phyloP scores from a whole-genome alignment of 1,140 invertebrate species.

The Pseudobourletiella spinata region DNA sequence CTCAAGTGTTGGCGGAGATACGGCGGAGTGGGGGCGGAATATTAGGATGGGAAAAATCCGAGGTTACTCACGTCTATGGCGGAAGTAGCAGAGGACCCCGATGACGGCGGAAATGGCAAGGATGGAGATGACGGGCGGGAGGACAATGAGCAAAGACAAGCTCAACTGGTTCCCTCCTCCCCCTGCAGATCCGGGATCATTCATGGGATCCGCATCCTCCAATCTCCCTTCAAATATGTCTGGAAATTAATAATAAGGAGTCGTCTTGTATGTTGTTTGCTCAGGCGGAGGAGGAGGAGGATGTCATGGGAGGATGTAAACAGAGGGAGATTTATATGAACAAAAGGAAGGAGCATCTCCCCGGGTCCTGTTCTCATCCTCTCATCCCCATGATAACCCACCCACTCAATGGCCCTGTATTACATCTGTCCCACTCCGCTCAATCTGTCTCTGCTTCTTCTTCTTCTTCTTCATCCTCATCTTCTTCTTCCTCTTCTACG shows the following conservation, averaged over 20 bases:
- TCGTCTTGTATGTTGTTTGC: background rate
- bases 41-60: background rate
- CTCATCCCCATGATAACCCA: too few relatives aligned
- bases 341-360: too few relatives aligned
- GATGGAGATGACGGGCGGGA: constrained; percentile 27
- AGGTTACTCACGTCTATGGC: constrained; percentile 23
- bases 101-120: constrained; percentile 27
- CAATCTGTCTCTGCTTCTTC: background rate
- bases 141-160: constrained; percentile 29
- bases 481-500: too few relatives aligned
- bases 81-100: constrained; percentile 23
- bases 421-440: background rate
- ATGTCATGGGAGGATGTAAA: background rate
- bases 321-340: too few relatives aligned
- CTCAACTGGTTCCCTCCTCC: constrained; percentile 17
- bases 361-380: too few relatives aligned
- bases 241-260: background rate
- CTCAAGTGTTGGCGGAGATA: background rate
- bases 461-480: background rate
- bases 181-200: constrained; percentile 1
- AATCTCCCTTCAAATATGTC: background rate
- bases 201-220: constrained; percentile 1
- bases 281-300: background rate
- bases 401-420: background rate
- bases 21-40: background rate